Percentiles rank a stretch among this genome's conserved stretches.
phyloP scores from a whole-genome alignment of 1,140 invertebrate species.

The Drosophila pandora region DNA sequence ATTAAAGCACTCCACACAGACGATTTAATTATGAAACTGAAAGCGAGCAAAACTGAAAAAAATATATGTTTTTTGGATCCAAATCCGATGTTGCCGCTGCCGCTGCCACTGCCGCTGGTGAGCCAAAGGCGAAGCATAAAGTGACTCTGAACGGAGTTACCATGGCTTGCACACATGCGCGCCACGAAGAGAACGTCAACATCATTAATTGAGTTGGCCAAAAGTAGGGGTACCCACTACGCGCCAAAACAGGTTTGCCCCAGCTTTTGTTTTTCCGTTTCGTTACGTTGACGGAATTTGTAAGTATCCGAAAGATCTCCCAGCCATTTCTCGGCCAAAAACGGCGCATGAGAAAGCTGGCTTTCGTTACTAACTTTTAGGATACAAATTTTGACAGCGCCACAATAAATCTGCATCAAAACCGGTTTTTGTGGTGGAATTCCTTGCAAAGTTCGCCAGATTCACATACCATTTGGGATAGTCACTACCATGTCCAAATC shows the following conservation, averaged over 20 bases:
- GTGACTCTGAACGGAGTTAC: constrained; percentile 41
- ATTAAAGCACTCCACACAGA: constrained; percentile 32
- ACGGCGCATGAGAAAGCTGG: neutral
- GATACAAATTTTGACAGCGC: too few species aligned
- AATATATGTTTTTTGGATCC: constrained; percentile 18
- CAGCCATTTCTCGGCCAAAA: constrained; percentile 4
- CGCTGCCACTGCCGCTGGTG: neutral
- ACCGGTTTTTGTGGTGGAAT: too few species aligned
- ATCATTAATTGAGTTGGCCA: constrained; percentile 37
- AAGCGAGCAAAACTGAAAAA: constrained; percentile 22
- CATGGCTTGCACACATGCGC: constrained; percentile 52
- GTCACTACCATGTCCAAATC: neutral
- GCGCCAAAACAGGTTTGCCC: constrained; percentile 42
- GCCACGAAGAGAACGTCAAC: constrained; percentile 54
- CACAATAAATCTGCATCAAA: too few species aligned
- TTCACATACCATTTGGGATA: neutral
- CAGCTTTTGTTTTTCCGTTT: constrained; percentile 38
- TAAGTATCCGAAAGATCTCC: constrained; percentile 10
- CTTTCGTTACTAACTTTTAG: constrained; percentile 5
- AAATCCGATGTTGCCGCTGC: constrained; percentile 9
- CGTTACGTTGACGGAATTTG: constrained; percentile 43
- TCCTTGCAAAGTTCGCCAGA: neutral
- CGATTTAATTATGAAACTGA: constrained; percentile 48
- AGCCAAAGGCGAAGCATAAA: constrained; percentile 50
- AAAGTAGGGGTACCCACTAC: constrained; percentile 45